Conservation (phyloP, 2,797 vertebrate genomes). For the Sebastes oblongus region DNA sequence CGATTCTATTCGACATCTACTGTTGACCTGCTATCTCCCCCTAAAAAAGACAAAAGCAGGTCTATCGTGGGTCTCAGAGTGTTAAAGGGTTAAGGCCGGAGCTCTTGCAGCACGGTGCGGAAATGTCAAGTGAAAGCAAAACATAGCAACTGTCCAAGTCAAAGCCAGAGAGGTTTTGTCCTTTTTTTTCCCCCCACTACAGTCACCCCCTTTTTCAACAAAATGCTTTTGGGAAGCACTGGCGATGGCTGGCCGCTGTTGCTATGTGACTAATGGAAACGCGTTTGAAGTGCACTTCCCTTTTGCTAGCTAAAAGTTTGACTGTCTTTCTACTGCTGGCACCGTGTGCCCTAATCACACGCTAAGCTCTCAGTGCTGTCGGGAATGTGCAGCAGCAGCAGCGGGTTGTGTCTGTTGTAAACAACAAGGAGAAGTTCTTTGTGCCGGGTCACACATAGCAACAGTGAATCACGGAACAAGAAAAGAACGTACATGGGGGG, state of each 20-base stretch:
- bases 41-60: too few relatives aligned
- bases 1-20: too few relatives aligned
- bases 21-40: too few relatives aligned
- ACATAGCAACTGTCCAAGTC: background rate
- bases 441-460: conserved; percentile 7
- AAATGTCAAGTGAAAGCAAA: conserved; percentile 42
- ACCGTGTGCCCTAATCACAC: conserved; percentile 29
- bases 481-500: background rate
- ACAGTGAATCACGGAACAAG: conserved; percentile 32
- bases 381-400: conserved; percentile 4
- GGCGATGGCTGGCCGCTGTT: conserved; percentile 46
- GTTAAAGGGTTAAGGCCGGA: background rate
- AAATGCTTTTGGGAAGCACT: conserved; percentile 30
- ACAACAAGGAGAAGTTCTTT: conserved; percentile 24
- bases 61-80: background rate
- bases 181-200: background rate
- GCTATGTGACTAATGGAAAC: conserved; percentile 73
- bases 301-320: conserved; percentile 51
- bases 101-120: background rate
- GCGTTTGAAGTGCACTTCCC: conserved; percentile 55
- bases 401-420: conserved; percentile 29
- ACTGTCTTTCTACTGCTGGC: conserved; percentile 20
- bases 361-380: conserved; percentile 29
- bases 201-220: conserved; percentile 28
- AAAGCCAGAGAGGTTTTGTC: conserved; percentile 13